These are phyloP conservation scores for Acanthornis magna DNA, from an alignment of 2,797 vertebrate genomes.

Conservation along the genomic window DNA sequence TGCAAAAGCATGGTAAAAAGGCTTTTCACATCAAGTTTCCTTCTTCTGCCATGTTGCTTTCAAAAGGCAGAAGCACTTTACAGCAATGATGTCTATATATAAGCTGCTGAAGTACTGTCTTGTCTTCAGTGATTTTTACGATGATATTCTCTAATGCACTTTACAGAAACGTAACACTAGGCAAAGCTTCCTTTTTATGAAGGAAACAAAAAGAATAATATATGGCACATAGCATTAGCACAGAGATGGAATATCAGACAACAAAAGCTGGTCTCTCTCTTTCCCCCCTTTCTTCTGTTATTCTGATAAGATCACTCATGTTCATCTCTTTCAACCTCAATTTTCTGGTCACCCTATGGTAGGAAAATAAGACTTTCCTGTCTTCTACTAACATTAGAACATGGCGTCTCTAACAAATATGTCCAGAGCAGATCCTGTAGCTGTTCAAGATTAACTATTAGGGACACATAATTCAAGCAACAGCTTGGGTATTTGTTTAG, in stretches of 20 bases:
- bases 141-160: constrained; percentile 50
- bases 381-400: neutral
- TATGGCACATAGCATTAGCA: neutral
- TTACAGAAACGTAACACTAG: neutral
- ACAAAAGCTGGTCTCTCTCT: neutral
- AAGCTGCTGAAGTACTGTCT: constrained; percentile 34
- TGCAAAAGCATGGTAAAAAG: neutral
- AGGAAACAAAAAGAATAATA: constrained; percentile 42
- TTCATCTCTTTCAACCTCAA: neutral
- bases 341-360: neutral
- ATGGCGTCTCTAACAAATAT: neutral
- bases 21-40: neutral
- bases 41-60: constrained; percentile 45
- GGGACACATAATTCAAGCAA: neutral
- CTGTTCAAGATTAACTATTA: neutral
- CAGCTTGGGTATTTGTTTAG: neutral
- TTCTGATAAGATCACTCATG: neutral
- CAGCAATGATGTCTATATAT: constrained; percentile 13
- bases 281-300: neutral
- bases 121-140: constrained; percentile 54
- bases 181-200: constrained; percentile 32
- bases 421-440: neutral
- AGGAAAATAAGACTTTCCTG: neutral
- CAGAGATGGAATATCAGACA: neutral
- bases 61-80: constrained; percentile 32